Evolutionary conservation across 2,888 invertebrate species (phyloP), one percentile per base, ranked within the genome.

Genomic region (Frankliniella intonsa): DNA sequence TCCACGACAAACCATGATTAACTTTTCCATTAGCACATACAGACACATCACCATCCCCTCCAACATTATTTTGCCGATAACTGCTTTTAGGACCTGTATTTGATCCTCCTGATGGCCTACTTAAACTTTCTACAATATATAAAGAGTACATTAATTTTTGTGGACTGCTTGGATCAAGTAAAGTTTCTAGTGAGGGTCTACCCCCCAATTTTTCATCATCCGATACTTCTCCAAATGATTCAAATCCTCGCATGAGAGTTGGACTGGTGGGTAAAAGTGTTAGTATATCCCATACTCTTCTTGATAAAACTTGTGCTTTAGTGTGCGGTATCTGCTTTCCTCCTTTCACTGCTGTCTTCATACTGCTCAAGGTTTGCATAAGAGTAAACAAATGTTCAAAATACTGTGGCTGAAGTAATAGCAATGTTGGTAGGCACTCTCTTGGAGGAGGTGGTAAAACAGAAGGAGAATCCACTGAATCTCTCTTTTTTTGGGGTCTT

Each of bases 141-240:
- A 97, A 88, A 0, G 96, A 96, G 87, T 98, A 98, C 96, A 97
- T 97, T 82, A 98, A 91, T 87, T 97, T 97, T 88, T 97, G 97
- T 0, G 97, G 94, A 87, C 95, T 96, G 50, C 93, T 92, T 0
- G 97, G 95, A 89, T 97, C 95, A 17, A 98, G 90, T 0, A 97
- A 88, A 85, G 94, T 94, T 27, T 92, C 91, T 80, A 96, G 88
- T 81, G 92, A 86, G 10, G 91, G 86, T 17, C 90, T 91, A 85
- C 93, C 92, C 12, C 88, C 82, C 17, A 82, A 79, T 22, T 85
- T 84, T 5, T 82, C 82, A 81, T 83, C 82, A 9, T 84, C 83
- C 76, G 83, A 84, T 11, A 83, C 81, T 50, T 81, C 83, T 81
- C 84, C 90, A 3, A 95, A 90, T 85, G 93, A 93, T 87, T 94